Evolutionary conservation across 1,140 invertebrate genomes (phyloP).

Genomic region (Eumaeus atala): DNA sequence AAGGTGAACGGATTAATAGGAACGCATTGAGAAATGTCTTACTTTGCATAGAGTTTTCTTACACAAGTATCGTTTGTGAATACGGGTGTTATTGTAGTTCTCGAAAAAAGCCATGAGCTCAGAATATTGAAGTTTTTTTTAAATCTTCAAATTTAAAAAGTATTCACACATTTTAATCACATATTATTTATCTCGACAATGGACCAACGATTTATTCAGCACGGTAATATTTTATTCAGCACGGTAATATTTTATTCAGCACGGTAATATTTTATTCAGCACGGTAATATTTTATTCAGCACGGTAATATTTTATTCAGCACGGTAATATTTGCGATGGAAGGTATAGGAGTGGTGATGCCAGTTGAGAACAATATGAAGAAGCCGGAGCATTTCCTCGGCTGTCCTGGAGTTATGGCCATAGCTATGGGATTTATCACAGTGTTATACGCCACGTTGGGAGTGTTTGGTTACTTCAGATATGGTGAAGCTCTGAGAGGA

Average conservation of each 20-base stretch:
- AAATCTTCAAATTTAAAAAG: too few species aligned
- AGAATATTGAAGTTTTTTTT: too few species aligned
- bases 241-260: too few species aligned
- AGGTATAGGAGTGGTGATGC: slow-evolving; percentile 89
- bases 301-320: too few species aligned
- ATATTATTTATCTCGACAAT: not conserved
- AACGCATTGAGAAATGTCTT: too few species aligned
- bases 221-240: slow-evolving; percentile 87
- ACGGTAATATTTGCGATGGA: slow-evolving; percentile 89
- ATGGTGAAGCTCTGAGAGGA: slow-evolving; percentile 78
- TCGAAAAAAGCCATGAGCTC: too few species aligned
- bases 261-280: too few species aligned
- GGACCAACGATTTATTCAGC: slow-evolving; percentile 40
- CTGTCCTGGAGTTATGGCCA: slow-evolving; percentile 86
- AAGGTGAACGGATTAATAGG: too few species aligned
- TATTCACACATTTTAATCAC: not conserved
- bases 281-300: too few species aligned
- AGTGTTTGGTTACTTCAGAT: slow-evolving; percentile 90
- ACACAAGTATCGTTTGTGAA: too few species aligned
- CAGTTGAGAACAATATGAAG: slow-evolving; percentile 91
- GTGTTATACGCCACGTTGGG: slow-evolving; percentile 84
- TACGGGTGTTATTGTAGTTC: too few species aligned
- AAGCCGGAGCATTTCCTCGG: slow-evolving; percentile 86
- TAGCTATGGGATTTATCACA: slow-evolving; percentile 86
- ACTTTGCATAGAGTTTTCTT: too few species aligned